A percentile compares a stretch with the other conserved stretches of the same genome.
These are phyloP conservation scores for Ptychoptera contaminata DNA, from an alignment of 2,888 invertebrate species.

Conservation along the genomic window DNA sequence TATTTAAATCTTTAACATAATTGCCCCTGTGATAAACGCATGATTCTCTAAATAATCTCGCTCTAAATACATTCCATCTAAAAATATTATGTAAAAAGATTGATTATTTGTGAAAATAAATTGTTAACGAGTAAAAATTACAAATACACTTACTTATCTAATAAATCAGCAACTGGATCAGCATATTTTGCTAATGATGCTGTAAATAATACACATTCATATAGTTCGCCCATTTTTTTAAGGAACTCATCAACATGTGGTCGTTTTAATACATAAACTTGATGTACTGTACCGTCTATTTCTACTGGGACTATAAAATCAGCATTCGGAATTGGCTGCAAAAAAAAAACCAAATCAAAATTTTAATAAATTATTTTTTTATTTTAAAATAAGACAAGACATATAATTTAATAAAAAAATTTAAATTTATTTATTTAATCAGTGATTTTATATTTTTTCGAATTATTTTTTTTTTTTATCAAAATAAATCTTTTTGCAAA, in stretches of 20 bases:
- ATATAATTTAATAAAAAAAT: not conserved
- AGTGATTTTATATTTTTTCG: too few species aligned
- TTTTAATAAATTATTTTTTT: constrained; percentile 1
- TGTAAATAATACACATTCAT: constrained; percentile 98
- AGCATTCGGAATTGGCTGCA: constrained; percentile 96
- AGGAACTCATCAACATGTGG: constrained; percentile 99
- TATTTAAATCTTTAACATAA: constrained; percentile 99
- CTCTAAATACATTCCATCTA: constrained; percentile 91
- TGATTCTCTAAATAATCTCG: constrained; percentile 95
- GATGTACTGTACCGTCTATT: constrained; percentile 97
- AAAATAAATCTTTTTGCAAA: too few species aligned
- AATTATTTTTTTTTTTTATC: too few species aligned
- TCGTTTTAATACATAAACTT: constrained; percentile 96
- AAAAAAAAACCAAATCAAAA: constrained; percentile 12
- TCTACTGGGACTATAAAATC: constrained; percentile 99
- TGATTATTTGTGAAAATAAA: not conserved
- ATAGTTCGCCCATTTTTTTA: constrained; percentile 92
- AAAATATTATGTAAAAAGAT: not conserved
- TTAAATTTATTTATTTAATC: not conserved
- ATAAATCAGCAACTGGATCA: constrained; percentile 95
- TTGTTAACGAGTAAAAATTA: not conserved
- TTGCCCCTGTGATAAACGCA: constrained; percentile 99
- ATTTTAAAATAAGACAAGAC: too few species aligned
- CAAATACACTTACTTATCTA: constrained; percentile 50
- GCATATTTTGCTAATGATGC: constrained; percentile 99